Evolutionary conservation across 2,888 invertebrate genomes (phyloP).

Genomic region (Agrochola litura): DNA sequence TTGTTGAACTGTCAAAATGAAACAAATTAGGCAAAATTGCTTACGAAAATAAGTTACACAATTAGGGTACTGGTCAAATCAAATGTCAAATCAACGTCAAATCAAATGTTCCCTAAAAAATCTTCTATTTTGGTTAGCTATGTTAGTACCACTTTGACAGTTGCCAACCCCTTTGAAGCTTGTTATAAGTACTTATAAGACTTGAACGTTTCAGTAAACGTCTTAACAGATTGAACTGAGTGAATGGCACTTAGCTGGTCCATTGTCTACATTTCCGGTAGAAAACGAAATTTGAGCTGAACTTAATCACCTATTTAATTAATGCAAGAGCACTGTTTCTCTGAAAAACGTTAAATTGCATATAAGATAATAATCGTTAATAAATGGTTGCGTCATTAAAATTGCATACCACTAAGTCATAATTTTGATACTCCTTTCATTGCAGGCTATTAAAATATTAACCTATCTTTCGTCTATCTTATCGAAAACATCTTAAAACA

Average conservation of each 20-base stretch:
- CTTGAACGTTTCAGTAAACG: neutral
- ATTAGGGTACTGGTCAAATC: too few relatives aligned
- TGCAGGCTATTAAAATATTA: slow-evolving; percentile 24
- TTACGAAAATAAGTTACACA: too few relatives aligned
- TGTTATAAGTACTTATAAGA: neutral
- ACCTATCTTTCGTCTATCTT: slow-evolving; percentile 11
- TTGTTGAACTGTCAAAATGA: too few relatives aligned
- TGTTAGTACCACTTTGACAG: too few relatives aligned
- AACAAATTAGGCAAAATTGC: too few relatives aligned
- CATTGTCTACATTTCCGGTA: neutral
- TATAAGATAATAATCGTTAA: neutral
- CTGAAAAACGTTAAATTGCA: neutral
- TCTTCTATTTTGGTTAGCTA: too few relatives aligned
- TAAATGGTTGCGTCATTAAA: slow-evolving; percentile 17
- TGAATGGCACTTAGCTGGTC: neutral
- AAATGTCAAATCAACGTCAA: too few relatives aligned
- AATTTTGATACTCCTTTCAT: slow-evolving; percentile 14
- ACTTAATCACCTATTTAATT: neutral
- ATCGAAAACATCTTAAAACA: slow-evolving; percentile 22
- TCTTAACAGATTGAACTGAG: neutral
- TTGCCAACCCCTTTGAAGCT: neutral
- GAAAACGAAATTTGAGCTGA: neutral
- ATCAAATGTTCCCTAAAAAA: too few relatives aligned
- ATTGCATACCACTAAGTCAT: slow-evolving; percentile 7
- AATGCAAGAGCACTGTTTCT: neutral